A percentile compares a stretch with the other conserved stretches of the same genome.
phyloP scores from a whole-genome alignment of 30 jellyfish, hydroid and myxozoan genomes.

The Hydractinia symbiolongicarpus region DNA sequence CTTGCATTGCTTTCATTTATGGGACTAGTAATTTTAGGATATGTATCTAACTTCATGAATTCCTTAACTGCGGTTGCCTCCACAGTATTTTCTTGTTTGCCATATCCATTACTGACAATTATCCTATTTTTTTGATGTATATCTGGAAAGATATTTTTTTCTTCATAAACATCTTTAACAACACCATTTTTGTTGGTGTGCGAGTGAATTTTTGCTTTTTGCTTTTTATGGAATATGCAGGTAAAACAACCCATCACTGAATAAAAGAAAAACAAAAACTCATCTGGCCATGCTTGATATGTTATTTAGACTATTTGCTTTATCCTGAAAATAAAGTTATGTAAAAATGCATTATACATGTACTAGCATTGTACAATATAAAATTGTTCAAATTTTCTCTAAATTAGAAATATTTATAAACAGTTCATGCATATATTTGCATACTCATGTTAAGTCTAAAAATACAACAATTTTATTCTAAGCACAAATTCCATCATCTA shows the following conservation, averaged over 20 bases:
- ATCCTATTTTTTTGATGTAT: neutral
- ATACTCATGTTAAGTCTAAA: too few relatives aligned
- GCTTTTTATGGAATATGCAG: neutral
- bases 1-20: neutral
- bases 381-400: too few relatives aligned
- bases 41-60: neutral
- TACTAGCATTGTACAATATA: too few relatives aligned
- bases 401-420: too few relatives aligned
- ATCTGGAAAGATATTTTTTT: neutral
- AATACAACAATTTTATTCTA: too few relatives aligned
- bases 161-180: neutral
- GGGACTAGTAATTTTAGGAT: neutral
- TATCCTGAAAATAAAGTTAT: too few relatives aligned
- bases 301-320: too few relatives aligned
- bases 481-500: too few relatives aligned
- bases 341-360: too few relatives aligned
- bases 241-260: constrained; percentile 9
- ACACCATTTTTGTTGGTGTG: neutral
- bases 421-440: too few relatives aligned
- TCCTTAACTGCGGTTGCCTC: neutral
- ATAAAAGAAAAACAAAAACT: too few relatives aligned
- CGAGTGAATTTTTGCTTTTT: constrained; percentile 6
- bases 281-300: too few relatives aligned
- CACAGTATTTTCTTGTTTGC: neutral
- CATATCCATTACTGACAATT: neutral